These are phyloP conservation scores for Pocillopora verrucosa DNA, from an alignment of 64 coral and sea anemone genomes.

Conservation along the genomic window DNA sequence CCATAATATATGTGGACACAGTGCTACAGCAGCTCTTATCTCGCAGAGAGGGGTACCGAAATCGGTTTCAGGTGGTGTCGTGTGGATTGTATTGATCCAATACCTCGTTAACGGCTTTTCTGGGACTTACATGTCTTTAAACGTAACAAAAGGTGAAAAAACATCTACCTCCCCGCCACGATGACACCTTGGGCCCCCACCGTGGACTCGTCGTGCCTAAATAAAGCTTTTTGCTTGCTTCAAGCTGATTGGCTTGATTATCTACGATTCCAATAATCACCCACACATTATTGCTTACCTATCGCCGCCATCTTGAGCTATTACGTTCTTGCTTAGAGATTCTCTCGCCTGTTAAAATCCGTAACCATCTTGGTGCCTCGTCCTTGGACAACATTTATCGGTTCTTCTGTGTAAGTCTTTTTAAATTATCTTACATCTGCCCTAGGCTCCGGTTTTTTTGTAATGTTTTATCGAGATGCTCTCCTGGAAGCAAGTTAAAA, in stretches of 20 bases:
- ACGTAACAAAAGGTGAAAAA: neutral
- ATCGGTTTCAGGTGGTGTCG: too few species aligned
- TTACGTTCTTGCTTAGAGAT: neutral
- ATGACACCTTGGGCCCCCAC: neutral
- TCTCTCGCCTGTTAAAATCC: neutral
- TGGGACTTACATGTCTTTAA: too few species aligned
- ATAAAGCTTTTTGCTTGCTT: neutral
- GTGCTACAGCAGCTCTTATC: too few species aligned
- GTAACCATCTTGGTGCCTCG: constrained; percentile 22
- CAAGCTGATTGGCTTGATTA: constrained; percentile 23
- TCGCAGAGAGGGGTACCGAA: too few species aligned
- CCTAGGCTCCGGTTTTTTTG: neutral
- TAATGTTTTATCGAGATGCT: neutral
- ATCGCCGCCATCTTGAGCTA: constrained; percentile 15
- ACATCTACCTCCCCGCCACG: neutral
- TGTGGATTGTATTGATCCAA: too few species aligned
- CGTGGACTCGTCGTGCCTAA: constrained; percentile 12
- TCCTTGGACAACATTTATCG: neutral
- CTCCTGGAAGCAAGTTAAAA: neutral
- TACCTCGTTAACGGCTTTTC: too few species aligned
- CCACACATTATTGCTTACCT: too few species aligned
- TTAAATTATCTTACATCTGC: neutral
- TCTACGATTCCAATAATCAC: too few species aligned
- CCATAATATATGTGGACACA: too few species aligned
- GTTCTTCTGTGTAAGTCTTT: neutral